phyloP scores from a whole-genome alignment of 2,113 vertebrate species.

The Lagenorhynchus albirostris region DNA sequence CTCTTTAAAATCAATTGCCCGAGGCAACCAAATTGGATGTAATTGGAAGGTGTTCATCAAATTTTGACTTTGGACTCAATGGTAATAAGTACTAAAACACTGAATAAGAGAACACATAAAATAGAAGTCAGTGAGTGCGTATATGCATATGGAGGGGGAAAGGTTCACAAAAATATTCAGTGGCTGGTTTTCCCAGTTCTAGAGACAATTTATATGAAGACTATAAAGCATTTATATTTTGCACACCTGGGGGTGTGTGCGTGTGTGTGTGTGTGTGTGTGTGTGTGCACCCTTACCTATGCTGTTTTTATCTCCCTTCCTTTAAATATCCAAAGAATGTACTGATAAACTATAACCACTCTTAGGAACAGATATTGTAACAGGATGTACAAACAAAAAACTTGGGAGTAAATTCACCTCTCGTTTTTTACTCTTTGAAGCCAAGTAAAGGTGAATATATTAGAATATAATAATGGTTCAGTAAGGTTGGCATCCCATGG shows the following conservation, averaged over 20 bases:
- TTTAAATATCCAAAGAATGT: neutral
- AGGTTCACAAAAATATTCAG: neutral
- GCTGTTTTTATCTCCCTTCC: neutral
- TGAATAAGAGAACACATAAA: slow-evolving; percentile 26
- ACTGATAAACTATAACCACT: neutral
- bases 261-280: neutral
- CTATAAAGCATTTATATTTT: neutral
- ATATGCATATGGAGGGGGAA: neutral
- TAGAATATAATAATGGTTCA: neutral
- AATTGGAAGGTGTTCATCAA: slow-evolving; percentile 52
- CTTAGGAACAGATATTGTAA: neutral
- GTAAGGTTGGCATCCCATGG: neutral
- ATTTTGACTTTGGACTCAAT: slow-evolving; percentile 1
- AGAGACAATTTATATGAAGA: neutral
- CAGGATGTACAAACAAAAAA: neutral
- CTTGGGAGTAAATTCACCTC: neutral
- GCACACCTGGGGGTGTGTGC: neutral
- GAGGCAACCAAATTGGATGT: slow-evolving; percentile 40
- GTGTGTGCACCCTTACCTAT: neutral
- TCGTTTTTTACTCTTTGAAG: neutral
- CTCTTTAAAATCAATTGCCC: slow-evolving; percentile 55
- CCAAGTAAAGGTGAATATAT: neutral
- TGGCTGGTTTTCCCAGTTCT: neutral
- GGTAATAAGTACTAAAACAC: slow-evolving; percentile 2
- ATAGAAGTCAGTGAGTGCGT: neutral